Evolutionary conservation across 2,888 invertebrate genomes (phyloP), one percentile per base, ranked within the genome.

Genomic region (Pomacea canaliculata): DNA sequence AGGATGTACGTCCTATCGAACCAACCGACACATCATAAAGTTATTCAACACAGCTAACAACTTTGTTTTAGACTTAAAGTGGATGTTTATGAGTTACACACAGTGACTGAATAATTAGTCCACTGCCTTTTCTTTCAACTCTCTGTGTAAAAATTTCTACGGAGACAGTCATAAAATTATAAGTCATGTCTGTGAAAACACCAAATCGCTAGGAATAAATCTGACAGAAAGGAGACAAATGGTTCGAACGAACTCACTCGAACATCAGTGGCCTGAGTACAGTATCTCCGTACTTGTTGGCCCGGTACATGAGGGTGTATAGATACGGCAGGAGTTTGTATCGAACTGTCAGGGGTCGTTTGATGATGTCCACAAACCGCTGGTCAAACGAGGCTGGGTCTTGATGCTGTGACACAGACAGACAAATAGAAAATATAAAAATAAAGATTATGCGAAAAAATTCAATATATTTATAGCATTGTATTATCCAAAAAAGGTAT

Each of bases 321-420:
- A 92, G 85, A 80, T 90, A 91, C 1, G 92, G 92, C 23, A 92
- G 83, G 49, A 91, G 85, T 27, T 86, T 85, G 85, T 92, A 92
- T 19, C 92, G 84, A 18, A 84, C 87, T 67, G 81, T 73, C 16
- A 90, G 79, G 9, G 83, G 84, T n/a, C 81, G 83, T 56, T 83
- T 83, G 37, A 84, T 79, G 4, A 81, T 78, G 46, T 71, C 68
- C 77, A 84, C 80, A 70, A 83, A 83, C n/a, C 68, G 74, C 37
- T 83, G 81, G 12, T 84, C 85, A 80, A 85, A 88, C 8, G 81
- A 78, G 7, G 85, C 89, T 7, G 89, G 89, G 76, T 89, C 89
- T 77, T 89, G 89, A 65, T 84, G 83, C 89, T 89, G 77, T 27
- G 16, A 23, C 62, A 37, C 7, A 51, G 19, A n/a, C 0, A 51